These are phyloP conservation scores for Probosciger aterrimus DNA, from an alignment of 2,113 vertebrate species.

Conservation along the genomic window DNA sequence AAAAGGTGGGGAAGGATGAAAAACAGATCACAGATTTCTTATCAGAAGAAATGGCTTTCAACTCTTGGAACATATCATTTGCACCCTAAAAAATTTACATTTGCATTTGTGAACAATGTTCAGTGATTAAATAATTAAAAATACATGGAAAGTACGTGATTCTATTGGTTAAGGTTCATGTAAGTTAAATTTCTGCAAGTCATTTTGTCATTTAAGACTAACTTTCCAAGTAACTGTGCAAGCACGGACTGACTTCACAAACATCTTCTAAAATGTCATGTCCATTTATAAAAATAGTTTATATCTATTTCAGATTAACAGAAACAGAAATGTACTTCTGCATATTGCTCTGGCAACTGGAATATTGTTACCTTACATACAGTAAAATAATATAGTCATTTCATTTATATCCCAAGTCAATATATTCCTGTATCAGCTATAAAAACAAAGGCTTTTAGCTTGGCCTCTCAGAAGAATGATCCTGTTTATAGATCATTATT, in stretches of 20 bases:
- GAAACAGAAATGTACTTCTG: not conserved
- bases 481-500: not conserved
- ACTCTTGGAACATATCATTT: not conserved
- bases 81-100: not conserved
- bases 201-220: not conserved
- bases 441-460: not conserved
- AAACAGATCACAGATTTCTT: not conserved
- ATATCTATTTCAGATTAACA: not conserved
- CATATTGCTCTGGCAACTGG: not conserved
- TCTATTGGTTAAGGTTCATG: not conserved
- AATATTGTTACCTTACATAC: not conserved
- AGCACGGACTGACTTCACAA: not conserved
- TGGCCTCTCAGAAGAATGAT: not conserved
- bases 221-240: not conserved
- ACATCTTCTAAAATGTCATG: not conserved
- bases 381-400: not conserved
- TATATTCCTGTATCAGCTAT: not conserved
- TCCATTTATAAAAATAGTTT: not conserved
- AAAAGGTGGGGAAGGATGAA: not conserved
- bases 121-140: not conserved
- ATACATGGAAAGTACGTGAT: not conserved
- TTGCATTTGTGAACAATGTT: not conserved
- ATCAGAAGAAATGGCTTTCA: not conserved
- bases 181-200: not conserved
- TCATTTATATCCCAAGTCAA: not conserved